phyloP scores from a whole-genome alignment of 2,113 vertebrate species.

The Phaethornis superciliosus region DNA sequence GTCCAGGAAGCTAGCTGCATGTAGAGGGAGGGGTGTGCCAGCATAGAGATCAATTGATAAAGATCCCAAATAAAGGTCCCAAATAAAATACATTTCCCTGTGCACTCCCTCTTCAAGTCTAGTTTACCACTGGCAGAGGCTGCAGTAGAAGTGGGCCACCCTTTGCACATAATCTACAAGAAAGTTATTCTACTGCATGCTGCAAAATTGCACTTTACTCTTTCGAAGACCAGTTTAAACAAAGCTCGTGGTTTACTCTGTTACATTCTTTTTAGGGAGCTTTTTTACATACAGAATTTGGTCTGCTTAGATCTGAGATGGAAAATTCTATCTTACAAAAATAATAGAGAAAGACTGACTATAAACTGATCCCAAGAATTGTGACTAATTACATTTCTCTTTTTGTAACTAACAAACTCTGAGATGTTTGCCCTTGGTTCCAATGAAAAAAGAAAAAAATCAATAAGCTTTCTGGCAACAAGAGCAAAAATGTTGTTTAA shows the following conservation, averaged over 20 bases:
- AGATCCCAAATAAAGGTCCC: not conserved
- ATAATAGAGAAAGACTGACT: slow-evolving; percentile 47
- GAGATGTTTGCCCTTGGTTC: slow-evolving; percentile 5
- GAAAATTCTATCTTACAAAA: slow-evolving; percentile 27
- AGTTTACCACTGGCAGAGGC: not conserved
- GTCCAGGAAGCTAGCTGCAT: not conserved
- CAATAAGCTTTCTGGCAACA: not conserved
- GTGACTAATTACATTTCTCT: slow-evolving; percentile 26
- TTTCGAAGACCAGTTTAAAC: not conserved
- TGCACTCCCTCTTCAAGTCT: not conserved
- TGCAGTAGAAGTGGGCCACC: not conserved
- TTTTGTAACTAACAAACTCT: slow-evolving; percentile 24
- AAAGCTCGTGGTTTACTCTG: not conserved
- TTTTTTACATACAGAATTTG: slow-evolving; percentile 14
- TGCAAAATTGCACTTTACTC: not conserved
- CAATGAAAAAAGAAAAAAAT: not conserved
- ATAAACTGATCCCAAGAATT: slow-evolving; percentile 40
- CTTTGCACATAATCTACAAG: not conserved
- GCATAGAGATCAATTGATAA: not conserved
- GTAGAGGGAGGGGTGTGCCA: not conserved
- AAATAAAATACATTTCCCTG: not conserved
- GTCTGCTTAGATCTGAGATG: slow-evolving; percentile 17
- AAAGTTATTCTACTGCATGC: not conserved
- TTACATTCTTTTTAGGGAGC: slow-evolving; percentile 3
- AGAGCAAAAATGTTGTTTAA: not conserved